phyloP scores from a whole-genome alignment of 2,113 vertebrate genomes.

The Nestor notabilis region DNA sequence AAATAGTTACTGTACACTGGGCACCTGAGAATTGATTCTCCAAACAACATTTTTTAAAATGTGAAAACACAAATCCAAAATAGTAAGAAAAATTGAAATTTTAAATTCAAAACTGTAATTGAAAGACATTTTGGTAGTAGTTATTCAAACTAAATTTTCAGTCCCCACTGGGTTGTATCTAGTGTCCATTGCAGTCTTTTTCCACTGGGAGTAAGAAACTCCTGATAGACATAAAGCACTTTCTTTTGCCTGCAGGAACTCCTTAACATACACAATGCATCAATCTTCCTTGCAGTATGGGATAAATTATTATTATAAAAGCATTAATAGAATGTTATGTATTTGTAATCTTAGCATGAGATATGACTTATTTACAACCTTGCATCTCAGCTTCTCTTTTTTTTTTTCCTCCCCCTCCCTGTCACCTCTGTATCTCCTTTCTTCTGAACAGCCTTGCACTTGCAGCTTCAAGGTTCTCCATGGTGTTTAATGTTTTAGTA shows the following conservation, averaged over 20 bases:
- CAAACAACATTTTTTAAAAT: neutral
- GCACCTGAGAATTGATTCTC: neutral
- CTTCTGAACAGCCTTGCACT: neutral
- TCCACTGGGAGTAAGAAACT: neutral
- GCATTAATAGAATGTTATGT: neutral
- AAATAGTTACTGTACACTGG: neutral
- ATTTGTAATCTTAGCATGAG: neutral
- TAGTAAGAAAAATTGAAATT: neutral
- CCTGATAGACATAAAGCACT: neutral
- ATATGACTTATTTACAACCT: conserved; percentile 29
- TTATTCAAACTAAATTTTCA: neutral
- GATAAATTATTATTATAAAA: conserved; percentile 7
- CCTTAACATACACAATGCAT: neutral
- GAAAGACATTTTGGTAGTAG: neutral
- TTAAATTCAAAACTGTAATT: neutral
- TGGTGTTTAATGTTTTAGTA: conserved; percentile 60
- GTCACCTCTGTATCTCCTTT: conserved; percentile 18
- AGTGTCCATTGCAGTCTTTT: neutral
- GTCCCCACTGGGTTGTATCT: neutral
- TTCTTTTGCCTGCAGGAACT: neutral
- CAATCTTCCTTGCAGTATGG: neutral
- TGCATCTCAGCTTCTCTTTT: neutral
- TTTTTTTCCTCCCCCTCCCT: neutral
- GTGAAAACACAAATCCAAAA: neutral
- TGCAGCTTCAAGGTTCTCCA: neutral